A percentile compares a stretch with the other conserved stretches of the same genome.
phyloP scores from a whole-genome alignment of 2,797 vertebrate genomes.

The Chrosomus eos region DNA sequence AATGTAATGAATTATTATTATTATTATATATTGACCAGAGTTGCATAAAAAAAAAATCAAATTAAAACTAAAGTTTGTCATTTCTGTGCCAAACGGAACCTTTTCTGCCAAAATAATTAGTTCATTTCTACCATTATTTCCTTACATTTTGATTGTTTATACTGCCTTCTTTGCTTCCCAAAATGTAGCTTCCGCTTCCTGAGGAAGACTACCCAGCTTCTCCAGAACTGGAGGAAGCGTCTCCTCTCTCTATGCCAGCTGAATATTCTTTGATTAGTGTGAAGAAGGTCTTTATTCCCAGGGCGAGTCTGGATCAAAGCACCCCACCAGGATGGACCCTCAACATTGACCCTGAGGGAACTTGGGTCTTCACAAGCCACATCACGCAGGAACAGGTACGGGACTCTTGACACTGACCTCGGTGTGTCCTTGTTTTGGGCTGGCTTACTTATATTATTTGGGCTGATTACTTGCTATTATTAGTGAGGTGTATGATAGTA shows the following conservation, averaged over 20 bases:
- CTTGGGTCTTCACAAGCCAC: slow-evolving; percentile 78
- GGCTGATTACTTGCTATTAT: slow-evolving; percentile 35
- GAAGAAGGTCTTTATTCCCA: slow-evolving; percentile 70
- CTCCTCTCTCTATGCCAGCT: slow-evolving; percentile 58
- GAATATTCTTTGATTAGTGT: slow-evolving; percentile 69
- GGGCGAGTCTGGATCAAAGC: slow-evolving; percentile 73
- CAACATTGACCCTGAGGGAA: slow-evolving; percentile 73
- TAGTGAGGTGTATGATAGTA: neutral
- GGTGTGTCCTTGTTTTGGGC: neutral
- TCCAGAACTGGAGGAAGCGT: slow-evolving; percentile 44
- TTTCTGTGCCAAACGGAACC: neutral
- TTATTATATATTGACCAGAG: neutral
- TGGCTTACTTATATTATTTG: neutral
- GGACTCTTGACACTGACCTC: neutral
- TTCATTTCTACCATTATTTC: neutral
- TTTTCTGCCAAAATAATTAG: slow-evolving; percentile 54
- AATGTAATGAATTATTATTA: too few relatives aligned
- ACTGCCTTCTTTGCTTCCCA: slow-evolving; percentile 48
- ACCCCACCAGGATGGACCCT: slow-evolving; percentile 79
- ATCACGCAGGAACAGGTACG: slow-evolving; percentile 79
- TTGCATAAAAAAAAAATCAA: too few relatives aligned
- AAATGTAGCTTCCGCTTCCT: slow-evolving; percentile 86
- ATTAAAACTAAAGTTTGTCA: neutral
- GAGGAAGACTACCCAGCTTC: slow-evolving; percentile 83
- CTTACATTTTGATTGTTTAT: neutral